Conservation (phyloP, 2,113 vertebrate species). For the Crotalus viridis region DNA sequence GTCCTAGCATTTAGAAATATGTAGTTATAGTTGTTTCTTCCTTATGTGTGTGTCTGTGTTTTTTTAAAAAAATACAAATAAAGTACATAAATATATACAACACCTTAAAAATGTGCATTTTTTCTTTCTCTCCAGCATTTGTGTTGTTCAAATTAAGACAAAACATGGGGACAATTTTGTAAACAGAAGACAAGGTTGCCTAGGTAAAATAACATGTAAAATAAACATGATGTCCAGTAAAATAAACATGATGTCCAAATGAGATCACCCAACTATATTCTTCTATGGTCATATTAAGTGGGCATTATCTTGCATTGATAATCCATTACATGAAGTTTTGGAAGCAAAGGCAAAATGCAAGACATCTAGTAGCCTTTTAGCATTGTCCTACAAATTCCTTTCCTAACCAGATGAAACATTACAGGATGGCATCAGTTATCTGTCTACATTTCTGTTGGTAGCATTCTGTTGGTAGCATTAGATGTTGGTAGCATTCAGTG, state of each 20-base stretch:
- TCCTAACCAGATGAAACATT: not conserved
- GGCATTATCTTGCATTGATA: not conserved
- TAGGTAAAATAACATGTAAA: not conserved
- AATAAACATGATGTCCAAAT: not conserved
- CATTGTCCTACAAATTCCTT: not conserved
- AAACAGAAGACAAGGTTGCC: not conserved
- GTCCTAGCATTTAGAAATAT: not conserved
- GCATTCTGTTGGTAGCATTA: not conserved
- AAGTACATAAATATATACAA: constrained; percentile 6
- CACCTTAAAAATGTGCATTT: not conserved
- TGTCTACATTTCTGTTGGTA: not conserved
- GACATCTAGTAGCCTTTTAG: not conserved
- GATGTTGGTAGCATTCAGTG: not conserved
- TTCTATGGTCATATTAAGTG: not conserved
- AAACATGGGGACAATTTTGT: not conserved
- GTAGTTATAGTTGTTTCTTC: constrained; percentile 4
- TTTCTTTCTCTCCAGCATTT: not conserved
- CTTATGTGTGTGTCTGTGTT: not conserved
- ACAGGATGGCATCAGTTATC: not conserved
- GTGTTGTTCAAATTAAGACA: not conserved
- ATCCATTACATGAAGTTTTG: not conserved
- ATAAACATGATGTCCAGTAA: not conserved
- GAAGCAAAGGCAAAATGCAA: not conserved
- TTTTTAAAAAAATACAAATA: constrained; percentile 29
- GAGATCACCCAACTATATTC: not conserved